A percentile compares a stretch with the other conserved stretches of the same genome.
phyloP scores from a whole-genome alignment of 1,140 invertebrate species.

The Tyrophagus putrescentiae region DNA sequence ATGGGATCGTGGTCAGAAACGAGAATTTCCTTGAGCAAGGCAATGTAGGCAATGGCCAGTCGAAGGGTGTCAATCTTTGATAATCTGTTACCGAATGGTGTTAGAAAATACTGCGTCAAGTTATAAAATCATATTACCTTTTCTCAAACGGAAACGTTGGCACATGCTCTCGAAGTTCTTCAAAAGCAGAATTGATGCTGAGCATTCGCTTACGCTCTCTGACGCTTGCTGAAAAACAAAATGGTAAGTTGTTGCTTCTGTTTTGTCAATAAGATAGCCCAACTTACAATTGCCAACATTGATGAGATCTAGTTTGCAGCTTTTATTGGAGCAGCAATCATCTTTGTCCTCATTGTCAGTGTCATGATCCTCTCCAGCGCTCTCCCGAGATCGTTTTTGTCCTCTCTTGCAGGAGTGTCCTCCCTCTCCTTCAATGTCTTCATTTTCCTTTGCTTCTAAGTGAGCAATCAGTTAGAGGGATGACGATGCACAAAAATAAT shows the following conservation, averaged over 20 bases:
- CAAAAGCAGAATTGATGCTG: constrained; percentile 63
- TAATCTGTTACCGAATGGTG: constrained; percentile 14
- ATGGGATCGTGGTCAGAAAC: constrained; percentile 71
- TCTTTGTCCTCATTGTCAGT: too few species aligned
- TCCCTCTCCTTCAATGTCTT: not conserved
- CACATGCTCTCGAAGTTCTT: constrained; percentile 80
- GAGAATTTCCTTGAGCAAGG: constrained; percentile 72
- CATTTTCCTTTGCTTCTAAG: not conserved
- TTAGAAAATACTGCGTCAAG: too few species aligned
- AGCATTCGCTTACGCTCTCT: constrained; percentile 88
- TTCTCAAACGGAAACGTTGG: constrained; percentile 98
- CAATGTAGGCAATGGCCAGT: constrained; percentile 32
- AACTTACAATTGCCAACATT: not conserved
- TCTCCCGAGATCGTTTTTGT: too few species aligned
- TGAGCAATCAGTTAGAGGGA: too few species aligned
- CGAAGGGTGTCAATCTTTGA: constrained; percentile 26
- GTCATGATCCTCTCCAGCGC: too few species aligned
- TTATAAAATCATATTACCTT: constrained; percentile 34
- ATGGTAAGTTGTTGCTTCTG: not conserved
- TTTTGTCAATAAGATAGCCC: not conserved
- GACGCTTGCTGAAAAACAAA: constrained; percentile 72
- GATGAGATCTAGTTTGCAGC: not conserved
- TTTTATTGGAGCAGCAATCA: constrained; percentile 9
- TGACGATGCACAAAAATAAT: too few species aligned
- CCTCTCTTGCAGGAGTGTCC: too few species aligned